Evolutionary conservation across 2,113 vertebrate genomes (phyloP), one percentile per base, ranked within the genome.

Genomic region (Pterophyllum scalare): DNA sequence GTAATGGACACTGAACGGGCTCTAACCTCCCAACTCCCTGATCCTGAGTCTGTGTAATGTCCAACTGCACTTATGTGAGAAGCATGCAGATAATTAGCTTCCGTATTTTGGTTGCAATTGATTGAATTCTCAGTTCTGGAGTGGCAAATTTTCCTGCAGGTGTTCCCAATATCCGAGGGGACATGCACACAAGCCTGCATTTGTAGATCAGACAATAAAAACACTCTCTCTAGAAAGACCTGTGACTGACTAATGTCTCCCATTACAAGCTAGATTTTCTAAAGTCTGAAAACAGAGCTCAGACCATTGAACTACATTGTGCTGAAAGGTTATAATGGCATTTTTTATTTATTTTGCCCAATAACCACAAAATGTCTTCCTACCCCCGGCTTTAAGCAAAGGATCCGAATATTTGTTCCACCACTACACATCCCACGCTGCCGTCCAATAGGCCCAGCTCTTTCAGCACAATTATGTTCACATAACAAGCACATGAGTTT

Each of bases 401-500:
- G n/a, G 54, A 58, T 40, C 26, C 20, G 26, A 72, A 33, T 43
- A 33, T 82, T 57, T 64, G 61, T 56, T 74, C 38, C 28, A 38
- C 17, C 10, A 9, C 61, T 57, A 43, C 46, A 54, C 64, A 64
- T 35, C 75, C 61, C 74, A 84, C 38, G 24, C 65, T 72, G 28
- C 24, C 5, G 12, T 54, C 33, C 80, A 83, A 82, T 59, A 67
- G 64, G 61, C 56, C 38, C 31, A 54, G 52, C 54, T 76, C 46
- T 59, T 76, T 72, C 56, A 62, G 59, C 15, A 62, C 11, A 79
- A 64, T 80, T 88, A 49, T 72, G 28, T 77, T 89, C 76, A 72
- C 56, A 82, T 79, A 87, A 83, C 84, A 82, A 87, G 24, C 65
- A n/a, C 20, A 74, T 86, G 77, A 88, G 85, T 93, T 90, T 90